Base-by-base conservation (phyloP, 2,888 invertebrate genomes). In the Trissonchulus sp. region DNA sequence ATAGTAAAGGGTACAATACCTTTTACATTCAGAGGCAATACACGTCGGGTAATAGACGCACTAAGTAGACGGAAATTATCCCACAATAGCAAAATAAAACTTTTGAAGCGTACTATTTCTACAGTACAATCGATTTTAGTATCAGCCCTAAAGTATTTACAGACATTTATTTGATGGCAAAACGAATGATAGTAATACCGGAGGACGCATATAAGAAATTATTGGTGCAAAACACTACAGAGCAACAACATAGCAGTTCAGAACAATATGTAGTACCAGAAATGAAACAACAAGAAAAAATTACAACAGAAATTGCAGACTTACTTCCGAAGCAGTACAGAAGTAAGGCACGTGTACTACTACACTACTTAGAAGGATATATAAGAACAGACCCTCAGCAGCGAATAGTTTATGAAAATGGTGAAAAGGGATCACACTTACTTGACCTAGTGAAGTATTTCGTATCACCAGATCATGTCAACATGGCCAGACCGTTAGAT, bases 381-480 rank as follows among this genome's bases (percentile, higher is more conserved):
- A 65, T 31, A 65, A 18, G 28, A 8, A n/a, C 28, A 31, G 65
- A 65, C n/a, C n/a, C n/a, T 31, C 28, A 65, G 15, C 28, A 65
- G 15, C 8, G 31, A 65, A 34, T 65, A 15, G 34, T 65, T 65
- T 65, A 65, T 8, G 15, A 30, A 15, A 30, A n/a, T 8, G 18
- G 31, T 8, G 34, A 8, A 31, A 34, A 31, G 8, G 65, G 65
- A 8, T 65, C 65, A 15, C 28, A 65, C 34, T 31, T 65, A 31
- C 34, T 65, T 65, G 65, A 65, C 34, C 31, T 65, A 3, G 65
- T 65, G 34, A 65, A 65, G 65, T 65, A 65, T 30, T 65, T 65
- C 34, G 31, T 65, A 65, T 65, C 65, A 65, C 31, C 28, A 31
- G n/a, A 31, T 15, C 28, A 65, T 65, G 28, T 65, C 34, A 31